A percentile compares a stretch with the other conserved stretches of the same genome.
These are phyloP conservation scores for Mareca penelope DNA, from an alignment of 2,797 vertebrate species.

Conservation along the genomic window DNA sequence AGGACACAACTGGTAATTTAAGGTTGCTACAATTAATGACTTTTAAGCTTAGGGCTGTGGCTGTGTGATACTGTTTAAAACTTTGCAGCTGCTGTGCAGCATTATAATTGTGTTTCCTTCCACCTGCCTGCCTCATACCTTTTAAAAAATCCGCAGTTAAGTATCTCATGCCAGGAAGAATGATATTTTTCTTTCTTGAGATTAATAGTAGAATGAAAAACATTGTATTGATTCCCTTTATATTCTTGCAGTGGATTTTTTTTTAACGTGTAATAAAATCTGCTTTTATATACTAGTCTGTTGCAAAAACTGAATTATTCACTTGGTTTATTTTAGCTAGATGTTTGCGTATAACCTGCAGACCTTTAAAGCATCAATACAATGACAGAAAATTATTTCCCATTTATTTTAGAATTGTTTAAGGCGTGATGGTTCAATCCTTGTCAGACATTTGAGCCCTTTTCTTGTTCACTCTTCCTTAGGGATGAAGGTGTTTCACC, in stretches of 20 bases:
- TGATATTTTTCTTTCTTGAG: background rate
- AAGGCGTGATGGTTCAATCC: background rate
- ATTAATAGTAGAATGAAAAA: background rate
- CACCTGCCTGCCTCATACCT: background rate
- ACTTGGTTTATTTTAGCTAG: background rate
- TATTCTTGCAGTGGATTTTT: background rate
- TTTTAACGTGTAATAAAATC: background rate
- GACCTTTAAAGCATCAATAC: background rate
- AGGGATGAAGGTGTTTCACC: background rate
- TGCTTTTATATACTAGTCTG: background rate
- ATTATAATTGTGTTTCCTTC: background rate
- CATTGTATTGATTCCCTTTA: background rate
- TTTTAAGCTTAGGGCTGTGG: background rate
- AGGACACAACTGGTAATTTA: background rate
- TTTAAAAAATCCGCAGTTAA: background rate
- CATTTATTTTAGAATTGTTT: background rate
- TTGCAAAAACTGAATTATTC: background rate
- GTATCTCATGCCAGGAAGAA: background rate
- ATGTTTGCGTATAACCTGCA: background rate
- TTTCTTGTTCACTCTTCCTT: background rate
- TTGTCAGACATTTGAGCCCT: background rate
- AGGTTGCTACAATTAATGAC: background rate
- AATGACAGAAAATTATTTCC: background rate
- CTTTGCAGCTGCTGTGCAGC: background rate
- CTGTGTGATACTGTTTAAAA: background rate